Base-by-base conservation (phyloP, 1,140 invertebrate genomes). In the Apis dorsata region DNA sequence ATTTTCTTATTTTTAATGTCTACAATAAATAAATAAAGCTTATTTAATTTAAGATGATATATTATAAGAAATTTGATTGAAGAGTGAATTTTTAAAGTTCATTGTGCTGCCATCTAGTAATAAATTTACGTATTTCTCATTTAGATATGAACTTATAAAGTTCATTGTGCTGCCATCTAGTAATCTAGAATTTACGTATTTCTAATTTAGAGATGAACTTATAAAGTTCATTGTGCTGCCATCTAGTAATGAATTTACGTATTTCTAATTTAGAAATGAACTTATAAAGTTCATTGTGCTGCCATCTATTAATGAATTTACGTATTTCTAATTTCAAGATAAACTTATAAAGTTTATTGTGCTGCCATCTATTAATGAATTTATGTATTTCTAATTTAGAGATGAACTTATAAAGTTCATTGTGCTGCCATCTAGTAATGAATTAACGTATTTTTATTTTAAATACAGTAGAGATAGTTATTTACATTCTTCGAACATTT, bases 341-440 rank as follows among this genome's bases (percentile, higher is more conserved):
- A 0, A 44, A 44, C 34, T 7, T 44, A 5, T 44, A 44, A 44
- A 44, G 34, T 44, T 44, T 4, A 44, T 44, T 44, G 34, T 44
- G 34, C 34, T 44, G 34, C 34, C 34, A 44, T 44, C 34, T 44
- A 44, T 44, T 7, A 7, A 44, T 4, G 34, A 44, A 44, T 44
- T 44, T 44, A 44, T 44, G 34, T 44, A 44, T 44, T 44, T 44
- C 13, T 28, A 28, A 69, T 69, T 21, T 44, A 49, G 49, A 44
- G 5, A 44, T 8, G 10, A 5, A 19, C 19, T 19, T 68, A 9
- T 28, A 28, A 60, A 5, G 10, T 59, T 0, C 19, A 44, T 28
- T 1, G 11, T 75, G 55, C 57, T 81, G 72, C 72, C 79, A 75
- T 59, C 72, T 81, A 5, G 2, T 21, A 44, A 13, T 21, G 21